These are phyloP conservation scores for Pungitius pungitius DNA, from an alignment of 2,113 vertebrate genomes.

Conservation along the genomic window DNA sequence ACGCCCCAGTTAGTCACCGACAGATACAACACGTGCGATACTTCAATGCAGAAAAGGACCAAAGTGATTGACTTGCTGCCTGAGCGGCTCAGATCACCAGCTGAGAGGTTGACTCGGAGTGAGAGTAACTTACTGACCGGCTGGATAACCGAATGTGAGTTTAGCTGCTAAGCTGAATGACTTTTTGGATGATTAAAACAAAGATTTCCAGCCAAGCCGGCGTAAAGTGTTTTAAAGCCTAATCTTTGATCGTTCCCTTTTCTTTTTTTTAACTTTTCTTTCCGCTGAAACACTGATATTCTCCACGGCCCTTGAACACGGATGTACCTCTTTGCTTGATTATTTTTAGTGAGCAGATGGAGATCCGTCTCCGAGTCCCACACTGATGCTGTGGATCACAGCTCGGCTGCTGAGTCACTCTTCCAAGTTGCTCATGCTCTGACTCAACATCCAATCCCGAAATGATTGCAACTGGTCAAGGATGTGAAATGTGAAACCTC, in stretches of 20 bases:
- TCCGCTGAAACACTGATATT: constrained; percentile 29
- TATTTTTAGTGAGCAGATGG: constrained; percentile 68
- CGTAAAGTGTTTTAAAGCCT: neutral
- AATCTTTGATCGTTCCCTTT: neutral
- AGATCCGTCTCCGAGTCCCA: constrained; percentile 62
- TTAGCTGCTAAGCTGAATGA: constrained; percentile 1
- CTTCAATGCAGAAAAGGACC: constrained; percentile 16
- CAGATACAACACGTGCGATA: constrained; percentile 25
- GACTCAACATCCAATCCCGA: constrained; percentile 40
- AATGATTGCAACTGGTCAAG: constrained; percentile 33
- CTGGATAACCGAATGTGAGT: neutral
- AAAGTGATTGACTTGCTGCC: constrained; percentile 14
- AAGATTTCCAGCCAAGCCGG: constrained; percentile 13
- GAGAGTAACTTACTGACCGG: neutral
- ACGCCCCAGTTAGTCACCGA: constrained; percentile 51
- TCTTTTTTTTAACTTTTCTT: constrained; percentile 5
- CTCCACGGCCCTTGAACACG: constrained; percentile 26
- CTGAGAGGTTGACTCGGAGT: constrained; percentile 8
- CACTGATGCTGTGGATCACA: constrained; percentile 62
- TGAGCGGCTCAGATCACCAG: neutral
- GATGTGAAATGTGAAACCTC: constrained; percentile 18
- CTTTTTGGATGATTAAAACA: neutral
- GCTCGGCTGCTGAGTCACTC: constrained; percentile 68
- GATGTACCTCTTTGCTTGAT: constrained; percentile 42
- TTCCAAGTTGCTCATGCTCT: constrained; percentile 59